These are phyloP conservation scores for Tinamus guttatus DNA, from an alignment of 2,113 vertebrate species.

Conservation along the genomic window DNA sequence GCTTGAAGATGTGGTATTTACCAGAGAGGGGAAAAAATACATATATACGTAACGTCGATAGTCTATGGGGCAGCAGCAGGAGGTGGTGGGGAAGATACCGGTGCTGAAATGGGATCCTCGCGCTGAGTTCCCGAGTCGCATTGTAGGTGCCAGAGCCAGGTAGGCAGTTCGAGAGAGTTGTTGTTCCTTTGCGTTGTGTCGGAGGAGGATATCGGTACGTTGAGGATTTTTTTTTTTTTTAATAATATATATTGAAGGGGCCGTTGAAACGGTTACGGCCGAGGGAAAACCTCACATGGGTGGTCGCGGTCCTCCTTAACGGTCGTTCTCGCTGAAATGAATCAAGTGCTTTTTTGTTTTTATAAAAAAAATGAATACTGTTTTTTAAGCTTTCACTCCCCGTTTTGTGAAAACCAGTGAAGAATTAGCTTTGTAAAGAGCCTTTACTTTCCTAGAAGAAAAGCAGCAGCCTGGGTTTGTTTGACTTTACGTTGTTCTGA, in stretches of 20 bases:
- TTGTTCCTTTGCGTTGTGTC: too few relatives aligned
- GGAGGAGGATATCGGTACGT: too few relatives aligned
- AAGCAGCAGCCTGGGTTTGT: not conserved
- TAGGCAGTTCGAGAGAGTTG: not conserved
- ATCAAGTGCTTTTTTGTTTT: not conserved
- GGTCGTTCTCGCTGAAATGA: not conserved
- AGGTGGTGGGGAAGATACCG: not conserved
- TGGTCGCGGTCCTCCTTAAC: not conserved
- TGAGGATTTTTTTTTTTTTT: too few relatives aligned
- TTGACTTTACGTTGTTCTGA: conserved; percentile 11
- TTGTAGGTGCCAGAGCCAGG: not conserved
- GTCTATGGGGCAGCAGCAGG: not conserved
- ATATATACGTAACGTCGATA: not conserved
- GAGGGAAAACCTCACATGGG: not conserved
- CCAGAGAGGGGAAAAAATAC: not conserved
- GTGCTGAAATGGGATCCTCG: not conserved
- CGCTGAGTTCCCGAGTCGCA: not conserved
- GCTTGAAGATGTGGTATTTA: not conserved
- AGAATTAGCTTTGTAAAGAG: not conserved
- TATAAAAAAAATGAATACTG: too few relatives aligned
- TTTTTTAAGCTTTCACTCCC: not conserved
- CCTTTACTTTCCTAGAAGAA: not conserved
- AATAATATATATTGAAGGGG: not conserved
- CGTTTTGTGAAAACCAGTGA: not conserved
- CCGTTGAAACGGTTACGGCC: not conserved